Evolutionary conservation across 2,113 vertebrate species (phyloP).

Genomic region (Salvelinus fontinalis): DNA sequence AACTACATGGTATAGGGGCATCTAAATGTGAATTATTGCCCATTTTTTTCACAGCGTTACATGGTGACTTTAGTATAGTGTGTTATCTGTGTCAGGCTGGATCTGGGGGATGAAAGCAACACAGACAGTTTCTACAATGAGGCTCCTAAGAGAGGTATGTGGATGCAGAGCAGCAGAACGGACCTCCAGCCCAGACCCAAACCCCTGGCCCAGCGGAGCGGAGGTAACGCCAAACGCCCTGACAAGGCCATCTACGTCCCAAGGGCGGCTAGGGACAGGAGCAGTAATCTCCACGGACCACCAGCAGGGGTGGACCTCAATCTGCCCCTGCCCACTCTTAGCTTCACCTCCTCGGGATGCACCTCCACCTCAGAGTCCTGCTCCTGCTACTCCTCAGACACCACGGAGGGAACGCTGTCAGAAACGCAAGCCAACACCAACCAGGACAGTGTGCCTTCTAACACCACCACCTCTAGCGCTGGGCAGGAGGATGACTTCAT

Average conservation of each 20-base stretch:
- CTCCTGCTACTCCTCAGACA: too few relatives aligned
- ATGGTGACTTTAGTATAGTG: neutral
- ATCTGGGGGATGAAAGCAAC: constrained; percentile 38
- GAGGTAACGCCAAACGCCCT: constrained; percentile 52
- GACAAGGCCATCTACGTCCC: constrained; percentile 76
- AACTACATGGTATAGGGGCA: too few relatives aligned
- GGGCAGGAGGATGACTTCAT: too few relatives aligned
- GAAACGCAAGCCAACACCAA: too few relatives aligned
- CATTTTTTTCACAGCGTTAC: too few relatives aligned
- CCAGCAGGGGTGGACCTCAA: constrained; percentile 11
- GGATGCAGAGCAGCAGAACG: neutral
- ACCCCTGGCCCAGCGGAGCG: constrained; percentile 11
- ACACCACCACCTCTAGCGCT: too few relatives aligned
- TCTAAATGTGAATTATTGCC: too few relatives aligned
- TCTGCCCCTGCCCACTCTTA: constrained; percentile 9
- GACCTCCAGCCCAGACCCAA: neutral
- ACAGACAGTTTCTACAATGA: constrained; percentile 27
- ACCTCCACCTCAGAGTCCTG: too few relatives aligned
- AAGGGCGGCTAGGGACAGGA: constrained; percentile 57
- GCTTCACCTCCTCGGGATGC: too few relatives aligned
- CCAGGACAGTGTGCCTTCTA: too few relatives aligned
- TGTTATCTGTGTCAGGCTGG: neutral
- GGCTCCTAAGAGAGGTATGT: neutral
- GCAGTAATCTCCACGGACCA: constrained; percentile 6
- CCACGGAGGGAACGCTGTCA: too few relatives aligned